phyloP scores from a whole-genome alignment of 2,797 vertebrate species.

The Platalea minor region DNA sequence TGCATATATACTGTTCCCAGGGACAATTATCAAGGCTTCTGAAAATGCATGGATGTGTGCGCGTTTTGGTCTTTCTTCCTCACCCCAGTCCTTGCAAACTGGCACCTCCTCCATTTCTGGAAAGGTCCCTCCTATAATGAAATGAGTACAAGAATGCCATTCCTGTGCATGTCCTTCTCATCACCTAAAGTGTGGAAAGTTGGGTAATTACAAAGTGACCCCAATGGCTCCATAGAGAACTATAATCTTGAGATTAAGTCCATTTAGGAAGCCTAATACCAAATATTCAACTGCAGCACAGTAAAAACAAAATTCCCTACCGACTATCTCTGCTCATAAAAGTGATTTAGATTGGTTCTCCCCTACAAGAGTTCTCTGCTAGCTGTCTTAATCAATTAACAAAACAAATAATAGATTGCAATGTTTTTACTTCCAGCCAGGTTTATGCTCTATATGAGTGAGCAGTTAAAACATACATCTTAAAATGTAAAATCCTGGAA shows the following conservation, averaged over 20 bases:
- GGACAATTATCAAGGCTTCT: neutral
- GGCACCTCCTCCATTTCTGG: neutral
- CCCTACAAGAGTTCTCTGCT: neutral
- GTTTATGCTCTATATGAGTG: neutral
- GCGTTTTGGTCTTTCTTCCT: neutral
- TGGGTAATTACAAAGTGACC: constrained; percentile 21
- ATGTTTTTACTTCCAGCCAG: constrained; percentile 31
- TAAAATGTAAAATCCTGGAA: neutral
- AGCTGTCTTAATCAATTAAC: constrained; percentile 47
- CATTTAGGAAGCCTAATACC: constrained; percentile 45
- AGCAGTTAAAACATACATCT: neutral
- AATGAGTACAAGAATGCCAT: neutral
- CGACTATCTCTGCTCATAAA: constrained; percentile 45
- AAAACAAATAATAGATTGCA: constrained; percentile 45
- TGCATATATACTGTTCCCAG: neutral
- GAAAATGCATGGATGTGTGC: neutral
- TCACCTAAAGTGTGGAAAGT: constrained; percentile 49
- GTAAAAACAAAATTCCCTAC: constrained; percentile 49
- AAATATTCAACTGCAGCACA: constrained; percentile 20
- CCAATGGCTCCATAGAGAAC: constrained; percentile 41
- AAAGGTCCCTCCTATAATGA: neutral
- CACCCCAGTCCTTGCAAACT: neutral
- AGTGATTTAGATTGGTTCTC: constrained; percentile 53
- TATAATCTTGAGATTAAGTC: constrained; percentile 55
- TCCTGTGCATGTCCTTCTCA: neutral